Evolutionary conservation across 2,113 vertebrate species (phyloP), one percentile per base, ranked within the genome.

Genomic region (Rhea americana): DNA sequence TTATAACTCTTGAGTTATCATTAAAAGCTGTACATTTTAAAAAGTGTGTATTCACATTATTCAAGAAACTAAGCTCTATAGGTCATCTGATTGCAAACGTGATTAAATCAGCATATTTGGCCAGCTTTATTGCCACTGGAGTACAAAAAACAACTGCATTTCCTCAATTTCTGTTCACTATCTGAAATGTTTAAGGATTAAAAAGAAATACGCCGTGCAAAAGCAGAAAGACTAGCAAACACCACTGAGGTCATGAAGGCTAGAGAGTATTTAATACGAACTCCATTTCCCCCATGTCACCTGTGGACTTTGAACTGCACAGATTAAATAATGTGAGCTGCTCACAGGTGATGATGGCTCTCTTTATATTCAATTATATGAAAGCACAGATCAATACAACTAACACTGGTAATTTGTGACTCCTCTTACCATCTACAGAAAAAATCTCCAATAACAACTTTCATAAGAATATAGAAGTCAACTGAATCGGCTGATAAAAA

Each of bases 281-380:
- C 75, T 74, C 77, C 63, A 56, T 73, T 55, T 53, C 74, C 47
- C 78, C 65, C 82, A 30, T 19, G 39, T 72, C 61, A 85, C 48
- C 51, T 82, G 61, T 95, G 97, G 91, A 63, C 84, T 93, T 82
- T 45, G n/a, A 94, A 77, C 75, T 3, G 82, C 96, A 96, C 96
- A 95, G 96, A 97, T 96, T 96, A 98, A 92, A 93, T 85, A 96
- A 95, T 96, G 93, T 22, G 93, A 97, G 94, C 93, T 96, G 97
- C 81, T 87, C 96, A 80, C 96, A 97, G 97, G 97, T 97, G 97
- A 93, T 97, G 96, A 94, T 58, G 58, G 95, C 93, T 96, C 93
- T 96, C 85, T 61, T 75, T 87, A 74, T 87, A 84, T 96, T 94
- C 97, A 96, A 97, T 96, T 96, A 97, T 95, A 97, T 15, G 66